These are phyloP conservation scores for Epinephelus fuscoguttatus DNA, from an alignment of 2,113 vertebrate species.

Conservation along the genomic window DNA sequence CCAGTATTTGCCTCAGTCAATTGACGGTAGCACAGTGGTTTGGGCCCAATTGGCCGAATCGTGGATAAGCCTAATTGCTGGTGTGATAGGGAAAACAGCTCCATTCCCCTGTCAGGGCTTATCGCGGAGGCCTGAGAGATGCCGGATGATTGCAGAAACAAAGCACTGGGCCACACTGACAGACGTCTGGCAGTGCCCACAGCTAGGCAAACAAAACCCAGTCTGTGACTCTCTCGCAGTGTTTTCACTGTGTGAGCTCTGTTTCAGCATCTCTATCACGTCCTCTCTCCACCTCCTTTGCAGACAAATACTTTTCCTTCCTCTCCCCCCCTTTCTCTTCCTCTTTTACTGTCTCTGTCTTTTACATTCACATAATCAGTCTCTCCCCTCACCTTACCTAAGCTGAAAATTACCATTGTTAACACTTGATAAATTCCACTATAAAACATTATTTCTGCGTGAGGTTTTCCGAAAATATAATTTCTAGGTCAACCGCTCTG, in stretches of 20 bases:
- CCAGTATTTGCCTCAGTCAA: constrained; percentile 68
- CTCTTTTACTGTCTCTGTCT: constrained; percentile 18
- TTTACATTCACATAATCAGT: constrained; percentile 12
- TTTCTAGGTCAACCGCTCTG: constrained; percentile 61
- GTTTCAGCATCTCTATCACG: constrained; percentile 47
- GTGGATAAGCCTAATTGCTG: constrained; percentile 79
- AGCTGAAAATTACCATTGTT: constrained; percentile 49
- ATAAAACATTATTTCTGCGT: constrained; percentile 63
- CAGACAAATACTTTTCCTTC: constrained; percentile 32
- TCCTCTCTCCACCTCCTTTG: constrained; percentile 41
- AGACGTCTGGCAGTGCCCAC: constrained; percentile 74
- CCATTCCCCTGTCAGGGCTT: constrained; percentile 67
- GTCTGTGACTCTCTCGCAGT: constrained; percentile 51
- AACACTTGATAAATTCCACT: constrained; percentile 67
- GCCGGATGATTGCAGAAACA: constrained; percentile 73
- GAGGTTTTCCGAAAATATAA: constrained; percentile 60
- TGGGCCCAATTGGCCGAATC: constrained; percentile 73
- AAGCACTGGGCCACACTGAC: constrained; percentile 70
- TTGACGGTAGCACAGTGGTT: constrained; percentile 71
- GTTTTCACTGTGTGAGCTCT: constrained; percentile 50
- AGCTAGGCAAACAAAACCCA: constrained; percentile 67
- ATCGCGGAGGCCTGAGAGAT: constrained; percentile 71
- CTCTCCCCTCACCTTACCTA: constrained; percentile 22
- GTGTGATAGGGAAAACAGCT: constrained; percentile 73
- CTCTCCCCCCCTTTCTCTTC: constrained; percentile 17